Evolutionary conservation across 1,140 invertebrate species (phyloP), one percentile per base, ranked within the genome.

Genomic region (Bemisia tabaci): DNA sequence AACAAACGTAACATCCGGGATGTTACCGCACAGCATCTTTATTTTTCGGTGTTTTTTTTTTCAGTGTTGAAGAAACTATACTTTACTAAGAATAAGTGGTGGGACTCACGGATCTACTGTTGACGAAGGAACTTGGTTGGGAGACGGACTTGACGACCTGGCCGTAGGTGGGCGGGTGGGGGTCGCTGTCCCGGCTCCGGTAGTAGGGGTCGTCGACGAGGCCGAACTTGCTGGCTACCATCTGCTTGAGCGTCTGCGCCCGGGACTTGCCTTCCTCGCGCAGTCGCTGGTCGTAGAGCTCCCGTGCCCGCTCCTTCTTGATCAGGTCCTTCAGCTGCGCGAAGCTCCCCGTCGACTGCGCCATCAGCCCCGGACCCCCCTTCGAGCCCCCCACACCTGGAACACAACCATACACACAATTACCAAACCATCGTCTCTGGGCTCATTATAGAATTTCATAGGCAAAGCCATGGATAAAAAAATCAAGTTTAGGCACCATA

Each of bases 241-340:
- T 79, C 66, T 85, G 82, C 68, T 83, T 83, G 0, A 83, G 74
- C 1, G 75, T 80, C 72, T 77, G 79, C 65, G 79, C 65, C 75
- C 80, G 76, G 22, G 82, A 82, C n/a, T 80, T 82, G 26, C 82
- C 74, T 72, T 87, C 83, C 68, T 87, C 84, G 2, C 78, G 79
- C 27, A 79, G 75, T 27, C 83, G 76, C 74, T 86, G 85, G 66
- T 86, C 80, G 67, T 83, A 79, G 58, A 87, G 71, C 72, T 88
- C 86, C 59, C 83, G 78, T n/a, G 85, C 84, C n/a, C 85, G 76
- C 72, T 88, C 84, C 2, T 77, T 81, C 67, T 80, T 78, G 62
- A 86, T 82, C 2, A 86, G 73, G 62, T 75, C 71, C 59, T 77
- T 78, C 12, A 78, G 66, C 66, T 83, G 82, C 68, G 87, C 82